Evolutionary conservation across 2,113 vertebrate genomes (phyloP).

Genomic region (Chrysemys picta): DNA sequence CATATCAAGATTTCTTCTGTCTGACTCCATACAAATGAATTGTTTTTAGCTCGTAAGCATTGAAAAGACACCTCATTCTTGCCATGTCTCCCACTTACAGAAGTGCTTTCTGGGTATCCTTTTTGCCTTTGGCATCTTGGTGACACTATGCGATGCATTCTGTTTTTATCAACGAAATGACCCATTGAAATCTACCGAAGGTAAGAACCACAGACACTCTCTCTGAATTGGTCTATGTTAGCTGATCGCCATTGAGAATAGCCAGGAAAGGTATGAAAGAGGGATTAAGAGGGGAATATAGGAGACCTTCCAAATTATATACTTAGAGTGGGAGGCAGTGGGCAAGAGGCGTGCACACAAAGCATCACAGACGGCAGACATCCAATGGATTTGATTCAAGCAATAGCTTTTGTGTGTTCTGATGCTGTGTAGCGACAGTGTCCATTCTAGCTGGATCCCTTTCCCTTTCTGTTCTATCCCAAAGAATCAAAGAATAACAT

Average conservation of each 20-base stretch:
- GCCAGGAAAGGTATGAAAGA: neutral
- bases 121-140: neutral
- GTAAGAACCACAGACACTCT: conserved; percentile 6
- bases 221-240: neutral
- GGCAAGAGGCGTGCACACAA: neutral
- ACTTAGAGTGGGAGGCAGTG: neutral
- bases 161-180: fast-evolving
- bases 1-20: neutral
- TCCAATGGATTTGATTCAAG: neutral
- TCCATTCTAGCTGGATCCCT: neutral
- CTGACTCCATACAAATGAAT: neutral
- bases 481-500: neutral
- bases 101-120: conserved; percentile 44
- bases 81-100: conserved; percentile 25
- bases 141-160: neutral
- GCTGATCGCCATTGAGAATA: neutral
- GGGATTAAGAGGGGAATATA: neutral
- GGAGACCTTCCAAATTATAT: neutral
- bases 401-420: neutral
- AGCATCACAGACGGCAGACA: neutral
- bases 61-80: neutral
- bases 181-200: fast-evolving
- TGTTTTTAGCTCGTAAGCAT: neutral
- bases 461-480: neutral
- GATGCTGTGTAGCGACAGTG: neutral